Conservation (phyloP, 2,113 vertebrate species). For the Martes martes region DNA sequence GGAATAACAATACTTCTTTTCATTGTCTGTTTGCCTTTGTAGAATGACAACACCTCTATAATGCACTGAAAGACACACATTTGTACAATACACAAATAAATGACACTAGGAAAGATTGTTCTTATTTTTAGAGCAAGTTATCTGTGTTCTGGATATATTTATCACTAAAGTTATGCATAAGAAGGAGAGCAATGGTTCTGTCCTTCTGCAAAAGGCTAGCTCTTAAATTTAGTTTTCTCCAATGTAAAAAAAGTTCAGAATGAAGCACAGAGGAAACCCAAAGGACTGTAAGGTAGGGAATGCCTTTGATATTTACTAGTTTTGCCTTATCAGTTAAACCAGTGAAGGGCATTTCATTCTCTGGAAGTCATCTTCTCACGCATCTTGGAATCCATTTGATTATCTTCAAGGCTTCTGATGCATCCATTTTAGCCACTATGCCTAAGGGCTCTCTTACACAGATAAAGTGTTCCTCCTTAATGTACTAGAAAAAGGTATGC, state of each 20-base stretch:
- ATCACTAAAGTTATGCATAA: neutral
- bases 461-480: neutral
- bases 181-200: neutral
- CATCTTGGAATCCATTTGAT: neutral
- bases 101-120: neutral
- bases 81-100: neutral
- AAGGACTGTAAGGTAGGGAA: neutral
- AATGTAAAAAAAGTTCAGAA: constrained; percentile 2
- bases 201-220: neutral
- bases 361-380: neutral
- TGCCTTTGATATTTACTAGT: neutral
- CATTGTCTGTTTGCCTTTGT: neutral
- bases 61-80: neutral
- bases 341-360: neutral
- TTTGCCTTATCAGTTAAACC: neutral
- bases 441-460: neutral
- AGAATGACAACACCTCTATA: neutral
- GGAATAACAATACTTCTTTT: neutral
- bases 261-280: neutral
- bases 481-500: neutral
- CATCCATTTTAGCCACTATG: neutral
- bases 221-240: constrained; percentile 6
- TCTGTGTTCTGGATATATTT: neutral
- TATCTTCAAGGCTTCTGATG: neutral
- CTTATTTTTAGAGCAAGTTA: neutral